Evolutionary conservation across 2,888 invertebrate genomes (phyloP).

Genomic region (Eurytoma adleriae): DNA sequence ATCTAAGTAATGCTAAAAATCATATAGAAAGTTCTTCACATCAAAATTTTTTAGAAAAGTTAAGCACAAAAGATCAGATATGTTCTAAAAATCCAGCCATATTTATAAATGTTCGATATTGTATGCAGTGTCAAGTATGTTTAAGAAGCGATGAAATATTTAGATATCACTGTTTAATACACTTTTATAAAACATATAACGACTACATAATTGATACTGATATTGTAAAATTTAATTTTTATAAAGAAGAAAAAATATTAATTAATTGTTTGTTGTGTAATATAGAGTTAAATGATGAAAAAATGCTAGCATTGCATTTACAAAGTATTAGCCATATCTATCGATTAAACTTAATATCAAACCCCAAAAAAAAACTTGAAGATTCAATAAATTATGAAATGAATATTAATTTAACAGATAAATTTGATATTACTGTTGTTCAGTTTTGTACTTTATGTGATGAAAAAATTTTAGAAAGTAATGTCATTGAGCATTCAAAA

Average conservation of each 20-base stretch:
- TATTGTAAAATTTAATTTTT: constrained; percentile 16
- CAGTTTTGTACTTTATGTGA: background rate
- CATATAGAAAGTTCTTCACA: too few relatives aligned
- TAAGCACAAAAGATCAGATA: too few relatives aligned
- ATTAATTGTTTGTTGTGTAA: constrained; percentile 36
- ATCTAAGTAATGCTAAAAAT: too few relatives aligned
- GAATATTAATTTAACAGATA: background rate
- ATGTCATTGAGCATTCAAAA: constrained; percentile 8
- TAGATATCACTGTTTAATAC: constrained; percentile 19
- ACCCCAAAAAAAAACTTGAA: background rate
- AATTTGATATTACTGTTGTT: background rate
- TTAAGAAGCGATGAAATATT: background rate
- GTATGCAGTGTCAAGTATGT: constrained; percentile 5
- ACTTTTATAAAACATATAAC: constrained; percentile 8
- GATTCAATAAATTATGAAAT: background rate
- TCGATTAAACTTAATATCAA: background rate
- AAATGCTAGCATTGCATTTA: constrained; percentile 13
- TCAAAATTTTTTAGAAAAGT: too few relatives aligned
- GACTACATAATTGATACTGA: background rate
- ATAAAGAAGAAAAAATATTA: background rate
- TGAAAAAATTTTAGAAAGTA: background rate
- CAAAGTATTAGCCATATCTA: background rate
- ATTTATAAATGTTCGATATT: constrained; percentile 3
- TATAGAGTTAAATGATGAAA: background rate
- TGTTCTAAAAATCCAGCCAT: too few relatives aligned